Evolutionary conservation across 2,888 invertebrate species (phyloP), one percentile per base, ranked within the genome.

Genomic region (Limnephilus lunatus): DNA sequence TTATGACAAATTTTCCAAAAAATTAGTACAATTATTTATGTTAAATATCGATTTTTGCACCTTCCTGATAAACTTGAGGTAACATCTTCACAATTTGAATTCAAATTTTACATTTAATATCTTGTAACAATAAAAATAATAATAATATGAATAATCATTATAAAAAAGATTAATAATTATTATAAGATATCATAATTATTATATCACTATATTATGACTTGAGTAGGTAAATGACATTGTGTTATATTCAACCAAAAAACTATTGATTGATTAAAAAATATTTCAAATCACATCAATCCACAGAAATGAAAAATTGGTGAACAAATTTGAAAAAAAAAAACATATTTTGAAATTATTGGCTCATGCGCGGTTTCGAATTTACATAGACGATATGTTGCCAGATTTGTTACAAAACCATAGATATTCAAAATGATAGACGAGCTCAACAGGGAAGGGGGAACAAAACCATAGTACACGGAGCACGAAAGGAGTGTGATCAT

Each of bases 31-130:
- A 2, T 5, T 68, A 5, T 9, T 68, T 68, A n/a, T 68, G 25
- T 25, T 9, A 68, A 68, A 68, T 68, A 25, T 68, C 68, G 25
- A 82, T 86, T 48, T 48, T 86, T 53, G 86, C 31, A 86, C 25
- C 44, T 86, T 48, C 30, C 12, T 35, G n/a, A 30, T 30, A 86
- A 32, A 32, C n/a, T 86, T 86, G 86, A 86, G 86, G 86, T 86
- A 86, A 44, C n/a, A 44, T 86, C 12, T 44, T 86, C 86, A 86
- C 86, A 86, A 86, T n/a, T 1, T 82, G 31, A 32, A 82, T 32
- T 32, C 7, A 82, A 82, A 82, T 82, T 31, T 81, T 81, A 81
- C 30, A 31, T 81, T n/a, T 81, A 9, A 68, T 68, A 68, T 68
- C 68, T 68, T 68, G 68, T 68, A 68, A 68, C 25, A 68, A 68